Conservation (phyloP, 2,113 vertebrate genomes). For the Melozone crissalis region DNA sequence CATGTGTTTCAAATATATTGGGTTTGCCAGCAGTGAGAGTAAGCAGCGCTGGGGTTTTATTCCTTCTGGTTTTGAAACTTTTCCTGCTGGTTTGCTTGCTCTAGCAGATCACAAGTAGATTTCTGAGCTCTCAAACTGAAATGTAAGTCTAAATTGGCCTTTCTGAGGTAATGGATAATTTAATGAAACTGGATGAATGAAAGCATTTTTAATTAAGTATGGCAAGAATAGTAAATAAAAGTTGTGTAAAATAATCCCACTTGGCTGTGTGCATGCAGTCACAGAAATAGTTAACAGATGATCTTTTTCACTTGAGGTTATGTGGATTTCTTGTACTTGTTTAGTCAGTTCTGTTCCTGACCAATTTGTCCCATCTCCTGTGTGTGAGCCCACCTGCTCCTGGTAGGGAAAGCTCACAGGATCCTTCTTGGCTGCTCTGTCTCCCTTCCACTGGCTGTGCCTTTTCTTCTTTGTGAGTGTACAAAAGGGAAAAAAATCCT, state of each 20-base stretch:
- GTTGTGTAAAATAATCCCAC: background rate
- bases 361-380: background rate
- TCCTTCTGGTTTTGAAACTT: background rate
- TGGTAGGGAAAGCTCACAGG: background rate
- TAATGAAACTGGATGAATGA: background rate
- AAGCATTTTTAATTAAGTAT: background rate
- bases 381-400: background rate
- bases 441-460: background rate
- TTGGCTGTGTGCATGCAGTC: background rate
- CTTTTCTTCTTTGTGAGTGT: background rate
- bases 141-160: background rate
- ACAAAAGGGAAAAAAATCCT: background rate
- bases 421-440: background rate
- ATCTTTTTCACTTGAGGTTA: background rate
- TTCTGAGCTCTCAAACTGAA: background rate
- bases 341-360: background rate
- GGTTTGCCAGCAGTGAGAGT: background rate
- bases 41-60: background rate
- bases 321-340: background rate
- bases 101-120: background rate
- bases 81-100: background rate
- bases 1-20: background rate
- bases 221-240: background rate
- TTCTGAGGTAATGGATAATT: background rate
- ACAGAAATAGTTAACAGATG: background rate